Evolutionary conservation across 2,888 invertebrate species (phyloP), one percentile per base, ranked within the genome.

Genomic region (Drosophila pseudotalamancana): DNA sequence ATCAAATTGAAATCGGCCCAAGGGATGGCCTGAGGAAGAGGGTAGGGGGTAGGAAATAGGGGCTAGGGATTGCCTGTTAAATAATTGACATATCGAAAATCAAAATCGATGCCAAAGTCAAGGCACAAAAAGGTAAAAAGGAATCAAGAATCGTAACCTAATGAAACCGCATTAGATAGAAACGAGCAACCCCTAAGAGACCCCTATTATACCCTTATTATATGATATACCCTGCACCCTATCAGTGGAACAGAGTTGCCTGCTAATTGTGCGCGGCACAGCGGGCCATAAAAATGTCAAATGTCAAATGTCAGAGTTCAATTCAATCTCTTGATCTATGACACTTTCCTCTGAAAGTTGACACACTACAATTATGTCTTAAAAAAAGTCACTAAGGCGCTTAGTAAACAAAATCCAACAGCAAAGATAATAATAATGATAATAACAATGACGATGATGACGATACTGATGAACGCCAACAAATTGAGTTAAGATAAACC

Each of bases 401-500:
- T 14, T 39, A n/a, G n/a, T n/a, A 11, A n/a, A 18, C 4, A 9
- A 35, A 0, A 35, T 69, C 37, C 19, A 49, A 14, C n/a, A 37
- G 50, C 32, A 27, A 19, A 23, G 25, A 32, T 25, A 31, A 56
- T 40, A 18, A 43, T 46, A 29, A 49, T 42, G 45, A 42, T 16
- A 19, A 14, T 19, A 34, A 50, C 35, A 29, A 40, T 18, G 32
- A 48, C 32, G 40, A 32, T 40, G 29, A 57, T 45, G 50, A 23
- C n/a, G 37, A 9, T 48, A 62, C 46, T 50, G 78, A 65, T 49
- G 75, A 74, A 61, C 62, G 78, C 40, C 74, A 72, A 39, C 57
- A 75, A 87, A 81, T 81, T 87, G 84, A 87, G 87, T 81, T 66
- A 69, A 81, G 87, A 81, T 81, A 81, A 81, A 72, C 64, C 73